A percentile compares a stretch with the other conserved stretches of the same genome.
Conservation (phyloP, 2,888 invertebrate genomes). For the Agriopis leucophaearia region DNA sequence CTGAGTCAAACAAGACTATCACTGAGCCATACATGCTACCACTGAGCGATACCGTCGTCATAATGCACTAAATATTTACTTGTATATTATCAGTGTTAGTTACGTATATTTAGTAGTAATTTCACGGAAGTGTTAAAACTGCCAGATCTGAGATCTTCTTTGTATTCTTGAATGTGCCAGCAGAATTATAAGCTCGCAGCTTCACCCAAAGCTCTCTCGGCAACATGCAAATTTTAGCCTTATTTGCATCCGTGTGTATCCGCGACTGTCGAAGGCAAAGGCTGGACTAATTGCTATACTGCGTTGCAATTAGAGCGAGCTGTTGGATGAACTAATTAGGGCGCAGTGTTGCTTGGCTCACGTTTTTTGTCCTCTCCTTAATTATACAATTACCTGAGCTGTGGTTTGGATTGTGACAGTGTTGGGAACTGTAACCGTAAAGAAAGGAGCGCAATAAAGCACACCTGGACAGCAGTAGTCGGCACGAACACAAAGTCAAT, state of each 20-base stretch:
- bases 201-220: conserved; percentile 22
- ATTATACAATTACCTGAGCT: conserved; percentile 33
- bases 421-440: conserved; percentile 8
- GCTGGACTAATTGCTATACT: conserved; percentile 45
- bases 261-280: conserved; percentile 47
- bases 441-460: conserved; percentile 12
- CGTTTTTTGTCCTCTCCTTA: conserved; percentile 34
- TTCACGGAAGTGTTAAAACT: conserved; percentile 12
- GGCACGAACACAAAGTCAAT: not conserved
- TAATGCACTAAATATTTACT: too few species aligned
- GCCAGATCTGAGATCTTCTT: conserved; percentile 36
- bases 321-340: conserved; percentile 42
- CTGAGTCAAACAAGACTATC: too few species aligned
- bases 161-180: conserved; percentile 38
- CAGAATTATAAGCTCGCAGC: conserved; percentile 39
- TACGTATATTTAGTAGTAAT: not conserved
- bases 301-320: conserved; percentile 42
- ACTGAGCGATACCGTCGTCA: too few species aligned
- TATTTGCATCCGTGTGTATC: conserved; percentile 49
- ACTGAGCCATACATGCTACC: too few species aligned
- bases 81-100: too few species aligned
- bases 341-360: conserved; percentile 35
- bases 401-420: conserved; percentile 30
- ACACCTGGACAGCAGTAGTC: conserved; percentile 3
- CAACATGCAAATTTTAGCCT: conserved; percentile 45